These are phyloP conservation scores for Drosophila prostipennis DNA, from an alignment of 2,888 invertebrate genomes.

Conservation along the genomic window DNA sequence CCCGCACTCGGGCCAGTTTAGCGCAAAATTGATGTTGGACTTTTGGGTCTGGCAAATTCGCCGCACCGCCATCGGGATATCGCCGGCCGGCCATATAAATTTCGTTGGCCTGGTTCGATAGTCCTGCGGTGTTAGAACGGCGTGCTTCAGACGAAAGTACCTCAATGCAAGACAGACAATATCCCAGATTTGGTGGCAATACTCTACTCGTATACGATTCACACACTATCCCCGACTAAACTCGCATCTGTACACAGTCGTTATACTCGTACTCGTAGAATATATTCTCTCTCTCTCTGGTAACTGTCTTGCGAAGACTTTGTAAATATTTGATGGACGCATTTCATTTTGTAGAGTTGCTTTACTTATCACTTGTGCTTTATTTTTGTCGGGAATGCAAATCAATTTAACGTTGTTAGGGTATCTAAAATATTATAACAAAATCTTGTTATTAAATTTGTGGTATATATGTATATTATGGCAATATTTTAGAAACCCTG, in stretches of 20 bases:
- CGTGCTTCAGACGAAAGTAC: constrained; percentile 82
- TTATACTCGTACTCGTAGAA: constrained; percentile 34
- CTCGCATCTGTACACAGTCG: constrained; percentile 45
- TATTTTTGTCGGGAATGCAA: constrained; percentile 22
- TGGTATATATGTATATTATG: no score
- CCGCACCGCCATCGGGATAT: constrained; percentile 63
- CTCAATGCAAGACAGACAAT: constrained; percentile 82
- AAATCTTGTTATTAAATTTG: no score
- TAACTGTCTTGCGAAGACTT: constrained; percentile 34
- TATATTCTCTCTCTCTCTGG: constrained; percentile 26
- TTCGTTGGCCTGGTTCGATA: constrained; percentile 29
- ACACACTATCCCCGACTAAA: constrained; percentile 26
- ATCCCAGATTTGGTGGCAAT: constrained; percentile 56
- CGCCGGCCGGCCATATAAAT: constrained; percentile 25
- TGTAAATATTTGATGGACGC: constrained; percentile 60
- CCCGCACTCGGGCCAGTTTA: constrained; percentile 58
- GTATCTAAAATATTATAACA: background rate
- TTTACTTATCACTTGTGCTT: constrained; percentile 13
- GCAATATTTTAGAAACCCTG: no score
- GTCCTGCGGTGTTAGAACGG: constrained; percentile 68
- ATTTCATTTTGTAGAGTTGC: constrained; percentile 40
- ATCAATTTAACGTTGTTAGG: background rate
- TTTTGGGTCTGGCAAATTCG: constrained; percentile 76
- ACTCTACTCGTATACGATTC: constrained; percentile 24
- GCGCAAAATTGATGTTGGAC: constrained; percentile 85